Conservation (phyloP, 1,140 invertebrate genomes). For the Bombus picipes region DNA sequence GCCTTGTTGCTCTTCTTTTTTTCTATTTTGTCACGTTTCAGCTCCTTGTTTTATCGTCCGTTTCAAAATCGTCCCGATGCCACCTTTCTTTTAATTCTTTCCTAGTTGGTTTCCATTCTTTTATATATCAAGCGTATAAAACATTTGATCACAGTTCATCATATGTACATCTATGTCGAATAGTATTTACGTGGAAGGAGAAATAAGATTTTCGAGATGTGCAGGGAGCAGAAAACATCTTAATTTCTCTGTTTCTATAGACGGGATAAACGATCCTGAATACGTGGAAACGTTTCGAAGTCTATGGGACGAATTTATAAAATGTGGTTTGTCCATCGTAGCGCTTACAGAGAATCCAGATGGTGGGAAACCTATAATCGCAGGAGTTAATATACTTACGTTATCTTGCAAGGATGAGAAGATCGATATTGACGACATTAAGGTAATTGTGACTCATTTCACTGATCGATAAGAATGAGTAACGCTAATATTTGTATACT, state of each 20-base stretch:
- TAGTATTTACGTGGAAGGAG: background rate
- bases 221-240: background rate
- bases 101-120: background rate
- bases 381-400: conserved; percentile 68
- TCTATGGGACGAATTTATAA: conserved; percentile 64
- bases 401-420: conserved; percentile 45
- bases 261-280: conserved; percentile 61
- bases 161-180: background rate
- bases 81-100: no score
- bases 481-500: background rate
- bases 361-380: conserved; percentile 69
- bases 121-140: no score
- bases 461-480: no score
- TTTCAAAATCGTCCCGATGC: no score
- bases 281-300: conserved; percentile 51
- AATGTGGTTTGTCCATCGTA: conserved; percentile 67
- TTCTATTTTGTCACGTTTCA: background rate
- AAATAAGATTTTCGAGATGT: background rate
- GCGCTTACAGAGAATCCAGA: conserved; percentile 69
- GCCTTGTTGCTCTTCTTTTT: background rate
- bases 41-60: background rate
- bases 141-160: background rate
- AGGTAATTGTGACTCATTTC: background rate
- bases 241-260: conserved; percentile 54
- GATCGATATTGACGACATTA: background rate